Evolutionary conservation across 2,888 invertebrate species (phyloP).

Genomic region (Acanthopleura granulata): DNA sequence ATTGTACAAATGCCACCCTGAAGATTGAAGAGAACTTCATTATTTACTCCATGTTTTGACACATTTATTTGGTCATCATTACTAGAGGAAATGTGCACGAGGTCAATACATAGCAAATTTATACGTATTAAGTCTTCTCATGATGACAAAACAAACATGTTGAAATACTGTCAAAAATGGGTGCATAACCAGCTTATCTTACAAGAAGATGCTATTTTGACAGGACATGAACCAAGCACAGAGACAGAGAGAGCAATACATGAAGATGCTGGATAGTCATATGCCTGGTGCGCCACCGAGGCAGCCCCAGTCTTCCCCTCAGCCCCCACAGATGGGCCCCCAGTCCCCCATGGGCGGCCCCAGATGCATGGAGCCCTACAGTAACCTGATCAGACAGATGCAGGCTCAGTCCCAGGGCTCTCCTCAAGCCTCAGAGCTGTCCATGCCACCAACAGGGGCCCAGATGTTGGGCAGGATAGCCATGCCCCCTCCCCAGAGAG

Average conservation of each 20-base stretch:
- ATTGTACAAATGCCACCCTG: too few species aligned
- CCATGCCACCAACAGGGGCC: background rate
- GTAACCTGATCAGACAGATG: conserved; percentile 8
- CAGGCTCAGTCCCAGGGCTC: conserved; percentile 5
- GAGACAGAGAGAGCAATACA: conserved; percentile 8
- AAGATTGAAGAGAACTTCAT: too few species aligned
- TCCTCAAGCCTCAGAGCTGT: background rate
- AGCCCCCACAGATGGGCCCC: background rate
- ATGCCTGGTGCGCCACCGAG: background rate
- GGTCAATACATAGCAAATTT: too few species aligned
- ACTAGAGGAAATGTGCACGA: too few species aligned
- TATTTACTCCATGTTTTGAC: too few species aligned
- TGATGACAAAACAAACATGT: too few species aligned
- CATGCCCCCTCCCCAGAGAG: conserved; percentile 1
- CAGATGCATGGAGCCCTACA: background rate
- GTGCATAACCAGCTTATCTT: background rate
- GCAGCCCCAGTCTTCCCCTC: background rate
- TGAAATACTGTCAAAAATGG: too few species aligned
- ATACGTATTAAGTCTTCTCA: too few species aligned
- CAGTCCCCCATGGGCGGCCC: background rate
- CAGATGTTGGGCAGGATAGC: conserved; percentile 10
- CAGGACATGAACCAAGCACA: background rate
- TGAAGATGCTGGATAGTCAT: background rate
- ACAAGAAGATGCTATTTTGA: background rate
- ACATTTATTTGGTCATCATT: too few species aligned